Evolutionary conservation across 2,888 invertebrate species (phyloP), one percentile per base, ranked within the genome.

Genomic region (Ormyrus labotus): DNA sequence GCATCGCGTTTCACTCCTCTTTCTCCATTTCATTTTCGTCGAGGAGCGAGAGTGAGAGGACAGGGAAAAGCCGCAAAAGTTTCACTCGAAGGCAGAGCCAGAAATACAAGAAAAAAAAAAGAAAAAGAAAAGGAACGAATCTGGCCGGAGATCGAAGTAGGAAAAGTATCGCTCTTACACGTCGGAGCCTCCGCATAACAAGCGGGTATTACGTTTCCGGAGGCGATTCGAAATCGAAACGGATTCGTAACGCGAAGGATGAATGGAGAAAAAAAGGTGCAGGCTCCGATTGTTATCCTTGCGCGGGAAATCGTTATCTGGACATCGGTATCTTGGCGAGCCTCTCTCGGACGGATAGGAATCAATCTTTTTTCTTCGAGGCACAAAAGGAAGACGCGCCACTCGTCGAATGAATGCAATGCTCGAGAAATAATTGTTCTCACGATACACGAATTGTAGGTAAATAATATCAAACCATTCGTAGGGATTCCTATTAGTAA

Each of bases 151-250:
- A 75, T 63, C 73, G 78, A 73, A 63, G 73, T 65, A 81, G 74
- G 70, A 64, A 83, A 78, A 78, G 63, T 70, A 80, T 80, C 80
- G 76, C 63, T 70, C 75, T 60, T 65, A 48, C 64, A 5, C 10
- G 57, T 19, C 57, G 60, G 67, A 34, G 53, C 19, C 19, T 19
- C 19, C 57, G 57, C 60, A 61, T 71, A 78, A 78, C 45, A 73
- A 81, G 81, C 71, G 82, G 81, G 83, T 84, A 82, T 82, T 79
- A 81, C 82, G 82, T 84, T 84, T 83, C 83, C 83, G 83, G 82
- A 78, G 81, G 79, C 72, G 80, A 84, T 83, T 83, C 80, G 78
- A 67, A 80, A 80, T 80, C 81, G 78, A 81, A 81, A 71, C 72
- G 67, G 75, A 75, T 78, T 83, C 81, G 78, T 69, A 69, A n/a